These are phyloP conservation scores for Nebria salina DNA, from an alignment of 2,888 invertebrate genomes.

Conservation along the genomic window DNA sequence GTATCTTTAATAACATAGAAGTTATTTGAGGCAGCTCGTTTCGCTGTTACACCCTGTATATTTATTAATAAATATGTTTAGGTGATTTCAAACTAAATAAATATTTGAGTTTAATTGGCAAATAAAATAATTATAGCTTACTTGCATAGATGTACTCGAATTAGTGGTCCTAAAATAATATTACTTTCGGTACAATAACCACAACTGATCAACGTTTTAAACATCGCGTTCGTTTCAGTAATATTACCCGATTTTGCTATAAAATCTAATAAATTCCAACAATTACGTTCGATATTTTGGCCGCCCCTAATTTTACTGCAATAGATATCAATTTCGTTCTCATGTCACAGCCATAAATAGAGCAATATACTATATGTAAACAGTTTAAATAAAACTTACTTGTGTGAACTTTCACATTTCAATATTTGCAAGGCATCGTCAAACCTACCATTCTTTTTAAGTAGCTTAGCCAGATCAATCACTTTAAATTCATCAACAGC, in stretches of 20 bases:
- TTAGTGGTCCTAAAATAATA: conserved; percentile 69
- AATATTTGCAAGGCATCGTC: conserved; percentile 65
- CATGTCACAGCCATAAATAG: background rate
- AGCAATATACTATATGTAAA: too few species aligned
- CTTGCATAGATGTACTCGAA: conserved; percentile 69
- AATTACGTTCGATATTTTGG: conserved; percentile 67
- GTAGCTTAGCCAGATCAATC: conserved; percentile 70
- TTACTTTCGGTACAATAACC: conserved; percentile 70
- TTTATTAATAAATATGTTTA: background rate
- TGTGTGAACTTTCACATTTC: conserved; percentile 63
- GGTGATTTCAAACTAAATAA: background rate
- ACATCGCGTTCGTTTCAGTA: conserved; percentile 63
- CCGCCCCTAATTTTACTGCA: conserved; percentile 60
- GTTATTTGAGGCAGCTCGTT: too few species aligned
- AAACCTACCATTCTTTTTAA: conserved; percentile 65
- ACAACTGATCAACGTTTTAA: conserved; percentile 64
- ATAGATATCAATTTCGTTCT: conserved; percentile 23
- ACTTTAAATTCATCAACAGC: conserved; percentile 73
- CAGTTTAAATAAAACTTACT: conserved; percentile 55
- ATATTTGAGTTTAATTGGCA: background rate
- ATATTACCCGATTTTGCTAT: conserved; percentile 61
- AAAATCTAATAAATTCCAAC: conserved; percentile 70
- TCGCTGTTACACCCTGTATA: too few species aligned
- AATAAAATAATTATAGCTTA: conserved; percentile 55
- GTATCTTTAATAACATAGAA: too few species aligned